Base-by-base conservation (phyloP, 2,113 vertebrate genomes). In the Hippocampus mohnikei region DNA sequence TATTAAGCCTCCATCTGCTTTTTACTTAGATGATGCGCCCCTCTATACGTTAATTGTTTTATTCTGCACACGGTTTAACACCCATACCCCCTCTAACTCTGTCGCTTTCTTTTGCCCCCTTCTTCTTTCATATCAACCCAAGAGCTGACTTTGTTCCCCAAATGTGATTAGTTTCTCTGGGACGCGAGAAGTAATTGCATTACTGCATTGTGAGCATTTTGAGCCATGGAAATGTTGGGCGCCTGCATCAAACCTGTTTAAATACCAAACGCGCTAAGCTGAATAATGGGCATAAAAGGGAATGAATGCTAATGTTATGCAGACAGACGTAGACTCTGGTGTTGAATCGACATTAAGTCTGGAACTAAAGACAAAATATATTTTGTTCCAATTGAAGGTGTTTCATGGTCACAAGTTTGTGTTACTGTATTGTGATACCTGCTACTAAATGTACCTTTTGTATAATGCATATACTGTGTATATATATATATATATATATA, bases 111-210 rank as follows among this genome's bases (percentile, higher is more conserved):
- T 81, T 81, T 50, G 59, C 79, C 77, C 73, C 72, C 79, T 79
- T 85, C 88, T 82, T 84, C 88, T 88, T 86, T 80, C 85, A 60
- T 60, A 86, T 84, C 89, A 92, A 91, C 84, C 88, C 88, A 69
- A 60, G 79, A 75, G 81, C 88, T 75, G 81, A 88, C 87, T 92
- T 93, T 93, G 91, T 92, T 91, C 88, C 81, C 89, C 71, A 87
- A 93, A 93, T 92, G 91, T 91, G 92, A 93, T 94, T 93, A 93
- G 85, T 82, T 81, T 82, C 85, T 80, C 81, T 65, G 82, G 85
- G 82, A 83, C 87, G 84, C 83, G 56, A 73, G 71, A 84, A 85
- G 84, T 93, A 92, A 94, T 93, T 93, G 88, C 89, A 93, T 94
- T 94, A 93, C 81, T 71, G 85, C 86, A 90, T 89, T 89, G 88